Conservation (phyloP, 2,113 vertebrate species). For the Salvelinus alpinus region DNA sequence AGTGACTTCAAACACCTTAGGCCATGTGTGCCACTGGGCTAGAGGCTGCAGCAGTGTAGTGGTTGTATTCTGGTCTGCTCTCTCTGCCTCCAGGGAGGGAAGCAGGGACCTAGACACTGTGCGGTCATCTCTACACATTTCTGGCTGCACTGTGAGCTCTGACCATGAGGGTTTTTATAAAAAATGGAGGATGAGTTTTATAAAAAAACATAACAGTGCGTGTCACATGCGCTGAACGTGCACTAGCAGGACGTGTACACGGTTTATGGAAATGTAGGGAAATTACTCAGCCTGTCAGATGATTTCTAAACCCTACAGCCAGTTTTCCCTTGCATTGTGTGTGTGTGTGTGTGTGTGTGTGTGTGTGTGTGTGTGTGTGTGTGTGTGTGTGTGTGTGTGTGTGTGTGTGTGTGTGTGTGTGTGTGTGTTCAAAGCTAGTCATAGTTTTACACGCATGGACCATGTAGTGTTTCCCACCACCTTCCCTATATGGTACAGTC, state of each 20-base stretch:
- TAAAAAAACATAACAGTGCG: not conserved
- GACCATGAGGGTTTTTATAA: not conserved
- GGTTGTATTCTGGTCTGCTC: not conserved
- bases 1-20: constrained; percentile 29
- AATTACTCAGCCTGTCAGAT: not conserved
- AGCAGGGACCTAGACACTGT: constrained; percentile 26
- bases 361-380: not conserved
- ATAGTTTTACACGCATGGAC: too few relatives aligned
- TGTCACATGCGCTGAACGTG: not conserved
- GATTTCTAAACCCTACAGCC: not conserved
- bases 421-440: not conserved
- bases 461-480: too few relatives aligned
- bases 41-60: not conserved
- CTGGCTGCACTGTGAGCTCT: not conserved
- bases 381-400: not conserved
- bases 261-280: not conserved
- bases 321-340: not conserved
- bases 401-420: not conserved
- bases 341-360: constrained; percentile 1
- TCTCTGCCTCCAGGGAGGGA: constrained; percentile 15
- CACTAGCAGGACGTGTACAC: not conserved
- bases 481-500: too few relatives aligned
- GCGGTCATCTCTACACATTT: constrained; percentile 2
- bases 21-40: constrained; percentile 27
- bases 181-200: not conserved